Percentiles rank a stretch among this genome's conserved stretches.
Conservation (phyloP, 2,113 vertebrate genomes). For the Barnardius zonarius region DNA sequence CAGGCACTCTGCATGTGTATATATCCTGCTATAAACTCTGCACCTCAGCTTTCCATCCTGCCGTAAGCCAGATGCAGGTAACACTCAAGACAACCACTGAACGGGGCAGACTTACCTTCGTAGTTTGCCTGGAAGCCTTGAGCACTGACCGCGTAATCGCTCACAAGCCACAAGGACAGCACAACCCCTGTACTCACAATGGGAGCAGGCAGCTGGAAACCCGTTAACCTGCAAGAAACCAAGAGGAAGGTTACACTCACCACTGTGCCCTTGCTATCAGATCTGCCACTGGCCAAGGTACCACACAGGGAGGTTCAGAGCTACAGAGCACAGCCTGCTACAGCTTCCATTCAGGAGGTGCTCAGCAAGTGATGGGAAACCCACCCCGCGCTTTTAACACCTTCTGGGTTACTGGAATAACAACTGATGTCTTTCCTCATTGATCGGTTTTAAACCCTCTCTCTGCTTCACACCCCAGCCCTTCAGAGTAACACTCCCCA, state of each 20-base stretch:
- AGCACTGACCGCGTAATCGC: constrained; percentile 95
- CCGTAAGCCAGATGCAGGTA: fast-evolving
- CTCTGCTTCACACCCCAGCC: neutral
- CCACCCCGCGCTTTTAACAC: neutral
- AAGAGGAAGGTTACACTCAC: neutral
- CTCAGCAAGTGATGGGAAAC: fast-evolving
- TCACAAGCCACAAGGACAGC: constrained; percentile 90
- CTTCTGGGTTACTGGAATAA: neutral
- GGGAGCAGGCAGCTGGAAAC: constrained; percentile 95
- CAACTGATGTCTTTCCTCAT: too few relatives aligned
- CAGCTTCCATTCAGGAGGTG: neutral
- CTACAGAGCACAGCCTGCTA: neutral
- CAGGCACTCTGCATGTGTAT: neutral
- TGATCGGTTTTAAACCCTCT: fast-evolving
- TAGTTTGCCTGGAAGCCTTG: constrained; percentile 95
- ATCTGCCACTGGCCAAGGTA: neutral
- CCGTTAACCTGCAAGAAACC: constrained; percentile 87
- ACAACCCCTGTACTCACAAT: constrained; percentile 88
- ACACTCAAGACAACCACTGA: neutral
- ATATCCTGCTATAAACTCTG: fast-evolving
- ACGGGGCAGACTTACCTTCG: constrained; percentile 84
- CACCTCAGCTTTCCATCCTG: neutral
- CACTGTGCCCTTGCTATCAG: neutral
- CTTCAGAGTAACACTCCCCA: neutral
- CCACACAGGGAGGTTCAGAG: neutral